These are phyloP conservation scores for Stomorhina lunata DNA, from an alignment of 2,888 invertebrate species.

Conservation along the genomic window DNA sequence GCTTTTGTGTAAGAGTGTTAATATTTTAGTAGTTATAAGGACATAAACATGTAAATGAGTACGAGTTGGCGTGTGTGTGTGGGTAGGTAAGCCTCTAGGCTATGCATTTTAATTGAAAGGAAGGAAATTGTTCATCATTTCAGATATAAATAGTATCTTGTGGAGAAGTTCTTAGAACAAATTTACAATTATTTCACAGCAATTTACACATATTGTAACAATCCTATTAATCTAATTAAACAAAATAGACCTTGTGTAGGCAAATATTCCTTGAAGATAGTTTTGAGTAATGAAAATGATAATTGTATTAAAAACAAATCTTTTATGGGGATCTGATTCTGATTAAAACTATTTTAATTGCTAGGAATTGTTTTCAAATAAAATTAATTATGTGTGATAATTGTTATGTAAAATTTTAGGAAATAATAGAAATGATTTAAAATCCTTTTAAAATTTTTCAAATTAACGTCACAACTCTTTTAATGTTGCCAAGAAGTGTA, in stretches of 20 bases:
- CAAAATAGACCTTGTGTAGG: neutral
- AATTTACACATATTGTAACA: neutral
- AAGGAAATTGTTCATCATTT: neutral
- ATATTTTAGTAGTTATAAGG: neutral
- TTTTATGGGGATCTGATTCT: neutral
- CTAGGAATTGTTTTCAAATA: slow-evolving; percentile 4
- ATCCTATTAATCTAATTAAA: slow-evolving; percentile 22
- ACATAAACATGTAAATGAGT: neutral
- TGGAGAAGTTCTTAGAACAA: no score
- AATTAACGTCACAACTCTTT: no score
- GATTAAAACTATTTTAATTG: neutral
- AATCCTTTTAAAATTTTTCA: no score
- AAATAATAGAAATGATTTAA: no score
- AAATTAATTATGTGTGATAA: neutral
- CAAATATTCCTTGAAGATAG: no score
- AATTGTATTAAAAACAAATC: neutral
- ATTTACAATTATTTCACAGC: neutral
- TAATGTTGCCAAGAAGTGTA: no score
- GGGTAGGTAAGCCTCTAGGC: neutral
- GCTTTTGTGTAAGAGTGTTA: neutral
- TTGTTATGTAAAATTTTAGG: neutral
- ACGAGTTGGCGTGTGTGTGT: neutral
- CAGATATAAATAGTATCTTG: no score
- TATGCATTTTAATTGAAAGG: neutral
- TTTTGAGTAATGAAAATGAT: neutral